Conservation (phyloP, 2,888 invertebrate genomes). For the Brenthis daphne region DNA sequence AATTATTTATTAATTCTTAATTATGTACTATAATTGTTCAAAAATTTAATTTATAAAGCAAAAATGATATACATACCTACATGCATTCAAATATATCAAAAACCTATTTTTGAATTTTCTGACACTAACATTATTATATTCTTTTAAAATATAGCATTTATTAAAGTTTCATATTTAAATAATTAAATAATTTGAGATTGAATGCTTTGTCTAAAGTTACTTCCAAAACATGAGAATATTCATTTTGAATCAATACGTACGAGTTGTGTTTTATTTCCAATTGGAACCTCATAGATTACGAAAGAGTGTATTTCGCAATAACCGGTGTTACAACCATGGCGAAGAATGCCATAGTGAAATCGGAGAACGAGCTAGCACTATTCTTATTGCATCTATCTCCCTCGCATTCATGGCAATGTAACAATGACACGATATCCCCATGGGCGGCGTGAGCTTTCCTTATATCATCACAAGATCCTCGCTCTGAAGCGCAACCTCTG, state of each 20-base stretch:
- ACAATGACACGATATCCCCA: slow-evolving; percentile 49
- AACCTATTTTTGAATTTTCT: too few species aligned
- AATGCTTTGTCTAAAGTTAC: background rate
- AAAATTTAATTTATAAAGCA: too few species aligned
- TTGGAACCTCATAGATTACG: slow-evolving; percentile 39
- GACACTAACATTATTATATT: too few species aligned
- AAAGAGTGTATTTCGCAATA: slow-evolving; percentile 56
- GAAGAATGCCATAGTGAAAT: slow-evolving; percentile 51
- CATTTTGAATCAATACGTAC: background rate
- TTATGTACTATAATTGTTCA: too few species aligned
- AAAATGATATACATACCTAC: too few species aligned
- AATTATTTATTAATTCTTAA: too few species aligned
- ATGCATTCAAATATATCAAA: too few species aligned
- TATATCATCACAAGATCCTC: slow-evolving; percentile 63
- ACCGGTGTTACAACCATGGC: slow-evolving; percentile 57
- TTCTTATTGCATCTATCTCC: slow-evolving; percentile 61
- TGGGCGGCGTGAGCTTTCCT: slow-evolving; percentile 48
- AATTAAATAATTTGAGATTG: too few species aligned
- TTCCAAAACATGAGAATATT: background rate
- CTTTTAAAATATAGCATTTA: too few species aligned
- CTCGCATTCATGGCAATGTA: slow-evolving; percentile 59
- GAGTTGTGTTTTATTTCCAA: background rate
- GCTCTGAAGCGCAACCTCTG: slow-evolving; percentile 65
- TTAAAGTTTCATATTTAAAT: too few species aligned
- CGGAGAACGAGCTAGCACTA: slow-evolving; percentile 52